A percentile compares a stretch with the other conserved stretches of the same genome.
Conservation (phyloP, 92 coral and sea anemone genomes). For the Porites divaricata region DNA sequence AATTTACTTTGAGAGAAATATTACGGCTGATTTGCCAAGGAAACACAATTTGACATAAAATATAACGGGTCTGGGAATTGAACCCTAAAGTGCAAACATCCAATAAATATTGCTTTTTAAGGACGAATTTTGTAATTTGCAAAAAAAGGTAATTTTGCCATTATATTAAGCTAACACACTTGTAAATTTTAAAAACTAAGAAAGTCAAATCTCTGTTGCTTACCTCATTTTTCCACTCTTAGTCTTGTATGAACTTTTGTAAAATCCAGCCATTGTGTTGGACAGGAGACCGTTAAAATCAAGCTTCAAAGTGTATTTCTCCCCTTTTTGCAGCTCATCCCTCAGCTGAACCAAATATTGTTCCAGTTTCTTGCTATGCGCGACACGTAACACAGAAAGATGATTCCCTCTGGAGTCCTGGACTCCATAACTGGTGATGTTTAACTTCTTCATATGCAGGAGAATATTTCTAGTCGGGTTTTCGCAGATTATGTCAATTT, state of each 20-base stretch:
- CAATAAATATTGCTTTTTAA: too few species aligned
- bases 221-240: constrained; percentile 86
- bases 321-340: constrained; percentile 58
- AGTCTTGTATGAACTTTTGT: constrained; percentile 96
- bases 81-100: too few species aligned
- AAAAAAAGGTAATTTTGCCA: too few species aligned
- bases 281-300: constrained; percentile 75
- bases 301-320: constrained; percentile 71
- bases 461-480: constrained; percentile 69
- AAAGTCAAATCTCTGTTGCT: neutral
- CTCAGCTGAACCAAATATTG: constrained; percentile 80
- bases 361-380: constrained; percentile 77
- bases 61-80: too few species aligned
- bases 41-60: too few species aligned
- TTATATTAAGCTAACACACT: too few species aligned
- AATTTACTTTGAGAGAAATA: too few species aligned
- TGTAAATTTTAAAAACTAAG: neutral
- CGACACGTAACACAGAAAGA: constrained; percentile 58
- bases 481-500: constrained; percentile 68
- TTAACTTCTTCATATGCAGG: constrained; percentile 73
- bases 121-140: too few species aligned
- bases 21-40: too few species aligned
- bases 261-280: constrained; percentile 93
- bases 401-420: constrained; percentile 61
- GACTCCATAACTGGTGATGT: constrained; percentile 64